A percentile compares a stretch with the other conserved stretches of the same genome.
Conservation (phyloP, 2,113 vertebrate species). For the cat (Felis catus) region F.catus_Fca126_mat1.0 CM031415.1:21931001-21931500, state of each 20-base stretch:
- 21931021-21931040: not conserved
- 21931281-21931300: not conserved
- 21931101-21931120: not conserved
- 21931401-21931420: not conserved
- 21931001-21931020: not conserved
- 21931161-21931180: not conserved
- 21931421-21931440: not conserved
- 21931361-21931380: not conserved
- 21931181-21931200: not conserved
- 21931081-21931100: not conserved
- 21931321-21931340: not conserved
- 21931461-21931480: not conserved
- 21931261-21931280: not conserved
- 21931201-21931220: not conserved
- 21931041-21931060: not conserved
- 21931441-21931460: not conserved
- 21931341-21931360: not conserved
- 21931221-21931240: not conserved
- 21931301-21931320: not conserved
- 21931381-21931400: not conserved
- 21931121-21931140: not conserved
- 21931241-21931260: not conserved
- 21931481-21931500: not conserved
- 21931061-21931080: not conserved
- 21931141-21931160: not conserved